These are phyloP conservation scores for Trididemnum nubilum DNA, from an alignment of 23 tunicate species.

Conservation along the genomic window DNA sequence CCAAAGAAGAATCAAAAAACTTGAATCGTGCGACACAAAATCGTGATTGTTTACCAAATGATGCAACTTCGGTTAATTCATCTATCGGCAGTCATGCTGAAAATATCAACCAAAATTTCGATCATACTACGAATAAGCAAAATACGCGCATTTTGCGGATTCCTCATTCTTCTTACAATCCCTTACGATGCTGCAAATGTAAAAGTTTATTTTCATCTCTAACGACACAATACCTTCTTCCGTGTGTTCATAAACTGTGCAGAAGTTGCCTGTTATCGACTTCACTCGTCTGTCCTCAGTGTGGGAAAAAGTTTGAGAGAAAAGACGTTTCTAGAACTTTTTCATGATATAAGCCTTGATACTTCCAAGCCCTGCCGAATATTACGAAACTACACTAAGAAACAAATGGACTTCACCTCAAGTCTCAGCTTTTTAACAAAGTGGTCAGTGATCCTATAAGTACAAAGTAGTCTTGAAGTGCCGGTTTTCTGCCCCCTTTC, in stretches of 20 bases:
- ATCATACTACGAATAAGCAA: background rate
- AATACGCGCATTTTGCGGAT: constrained; percentile 13
- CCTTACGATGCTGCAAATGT: constrained; percentile 47
- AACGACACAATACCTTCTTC: constrained; percentile 38
- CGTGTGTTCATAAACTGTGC: constrained; percentile 55
- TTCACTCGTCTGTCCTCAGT: constrained; percentile 9
- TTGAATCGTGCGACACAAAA: background rate
- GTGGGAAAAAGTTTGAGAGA: background rate
- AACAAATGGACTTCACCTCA: too few relatives aligned
- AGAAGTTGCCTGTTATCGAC: constrained; percentile 22
- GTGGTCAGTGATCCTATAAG: too few relatives aligned
- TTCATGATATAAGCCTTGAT: too few relatives aligned
- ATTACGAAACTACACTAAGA: too few relatives aligned
- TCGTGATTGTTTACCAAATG: background rate
- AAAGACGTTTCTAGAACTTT: constrained; percentile 14
- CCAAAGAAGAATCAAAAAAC: background rate
- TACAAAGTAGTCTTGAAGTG: too few relatives aligned
- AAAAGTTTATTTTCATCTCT: constrained; percentile 26
- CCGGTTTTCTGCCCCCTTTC: too few relatives aligned
- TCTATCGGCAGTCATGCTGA: background rate
- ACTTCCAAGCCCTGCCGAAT: too few relatives aligned
- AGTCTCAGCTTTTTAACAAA: too few relatives aligned
- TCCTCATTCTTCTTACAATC: background rate
- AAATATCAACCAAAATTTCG: background rate
- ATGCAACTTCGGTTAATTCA: background rate